Conservation (phyloP, 2,113 vertebrate species). For the Calypte anna region DNA sequence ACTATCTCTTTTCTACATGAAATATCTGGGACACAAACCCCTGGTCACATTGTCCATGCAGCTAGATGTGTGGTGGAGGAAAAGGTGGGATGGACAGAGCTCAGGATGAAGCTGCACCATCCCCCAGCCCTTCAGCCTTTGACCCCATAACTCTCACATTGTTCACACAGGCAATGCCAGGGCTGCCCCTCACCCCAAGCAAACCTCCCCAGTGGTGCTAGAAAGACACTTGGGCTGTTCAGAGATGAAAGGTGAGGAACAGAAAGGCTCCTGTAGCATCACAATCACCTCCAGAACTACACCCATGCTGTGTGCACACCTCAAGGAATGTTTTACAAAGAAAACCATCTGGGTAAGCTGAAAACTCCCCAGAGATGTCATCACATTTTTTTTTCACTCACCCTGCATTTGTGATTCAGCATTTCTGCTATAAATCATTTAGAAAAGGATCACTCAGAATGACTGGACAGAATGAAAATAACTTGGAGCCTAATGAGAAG, state of each 20-base stretch:
- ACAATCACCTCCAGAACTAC: not conserved
- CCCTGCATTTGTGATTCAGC: not conserved
- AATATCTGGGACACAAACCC: not conserved
- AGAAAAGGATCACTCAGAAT: slow-evolving; percentile 11
- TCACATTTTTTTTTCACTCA: not conserved
- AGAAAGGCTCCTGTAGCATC: not conserved
- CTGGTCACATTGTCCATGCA: not conserved
- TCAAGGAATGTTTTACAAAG: not conserved
- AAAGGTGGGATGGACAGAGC: not conserved
- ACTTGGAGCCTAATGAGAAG: slow-evolving; percentile 43
- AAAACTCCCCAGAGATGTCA: not conserved
- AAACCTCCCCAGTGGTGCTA: not conserved
- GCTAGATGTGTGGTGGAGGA: not conserved
- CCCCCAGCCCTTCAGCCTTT: not conserved
- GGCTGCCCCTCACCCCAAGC: not conserved
- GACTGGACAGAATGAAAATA: slow-evolving; percentile 4
- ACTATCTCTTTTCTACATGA: not conserved
- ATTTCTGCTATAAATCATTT: slow-evolving; percentile 17
- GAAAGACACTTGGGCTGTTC: not conserved
- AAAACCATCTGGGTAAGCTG: not conserved
- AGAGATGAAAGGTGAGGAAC: not conserved
- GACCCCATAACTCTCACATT: accelerated
- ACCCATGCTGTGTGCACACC: accelerated
- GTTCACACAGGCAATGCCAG: no score
- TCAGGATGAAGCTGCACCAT: not conserved